Percentiles rank a stretch among this genome's conserved stretches.
Conservation (phyloP, 2,113 vertebrate species). For the Glareola pratincola region DNA sequence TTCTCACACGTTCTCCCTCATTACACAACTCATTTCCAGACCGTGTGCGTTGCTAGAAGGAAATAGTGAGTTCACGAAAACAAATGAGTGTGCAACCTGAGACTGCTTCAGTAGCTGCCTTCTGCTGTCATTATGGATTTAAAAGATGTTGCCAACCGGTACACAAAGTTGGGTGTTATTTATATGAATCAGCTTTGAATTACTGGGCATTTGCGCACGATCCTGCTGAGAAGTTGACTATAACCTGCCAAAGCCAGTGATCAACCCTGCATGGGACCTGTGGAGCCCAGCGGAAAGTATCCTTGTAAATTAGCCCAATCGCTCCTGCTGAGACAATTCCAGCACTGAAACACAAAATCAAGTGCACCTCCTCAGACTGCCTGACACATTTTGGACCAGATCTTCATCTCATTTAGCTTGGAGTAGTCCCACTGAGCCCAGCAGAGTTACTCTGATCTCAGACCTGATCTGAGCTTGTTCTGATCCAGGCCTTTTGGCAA, state of each 20-base stretch:
- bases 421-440: background rate
- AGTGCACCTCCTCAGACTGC: background rate
- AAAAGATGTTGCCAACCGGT: background rate
- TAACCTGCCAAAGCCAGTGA: conserved; percentile 16
- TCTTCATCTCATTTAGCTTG: background rate
- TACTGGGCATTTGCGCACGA: background rate
- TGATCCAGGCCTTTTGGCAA: background rate
- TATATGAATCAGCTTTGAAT: background rate
- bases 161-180: background rate
- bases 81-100: conserved; percentile 25
- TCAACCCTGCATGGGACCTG: background rate
- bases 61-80: conserved; percentile 25
- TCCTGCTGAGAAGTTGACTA: conserved; percentile 1
- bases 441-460: background rate
- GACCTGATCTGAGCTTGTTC: background rate
- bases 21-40: conserved; percentile 36
- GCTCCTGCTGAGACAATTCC: background rate
- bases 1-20: background rate
- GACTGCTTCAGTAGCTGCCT: conserved; percentile 21
- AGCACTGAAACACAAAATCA: background rate
- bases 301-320: background rate
- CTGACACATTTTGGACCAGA: background rate
- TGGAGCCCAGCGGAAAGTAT: background rate
- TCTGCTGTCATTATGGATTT: background rate
- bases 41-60: background rate